Evolutionary conservation across 2,888 invertebrate genomes (phyloP).

Genomic region (Proisotoma minuta): DNA sequence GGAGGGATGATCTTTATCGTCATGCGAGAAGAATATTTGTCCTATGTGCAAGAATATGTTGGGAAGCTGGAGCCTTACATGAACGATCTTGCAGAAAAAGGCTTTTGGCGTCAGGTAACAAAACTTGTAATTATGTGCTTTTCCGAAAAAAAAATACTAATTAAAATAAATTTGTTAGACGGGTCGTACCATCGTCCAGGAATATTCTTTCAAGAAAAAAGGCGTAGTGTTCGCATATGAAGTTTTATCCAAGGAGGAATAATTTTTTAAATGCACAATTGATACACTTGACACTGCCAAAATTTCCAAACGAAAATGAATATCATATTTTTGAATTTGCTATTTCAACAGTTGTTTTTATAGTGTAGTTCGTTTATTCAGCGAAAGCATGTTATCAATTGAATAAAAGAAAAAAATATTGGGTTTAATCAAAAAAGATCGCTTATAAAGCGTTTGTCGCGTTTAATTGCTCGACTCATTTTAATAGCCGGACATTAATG

Average conservation of each 20-base stretch:
- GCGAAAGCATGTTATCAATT: too few relatives aligned
- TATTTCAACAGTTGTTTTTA: neutral
- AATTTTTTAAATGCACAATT: neutral
- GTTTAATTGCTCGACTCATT: too few relatives aligned
- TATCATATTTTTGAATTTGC: neutral
- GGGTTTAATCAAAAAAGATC: too few relatives aligned
- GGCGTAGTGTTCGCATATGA: slow-evolving; percentile 48
- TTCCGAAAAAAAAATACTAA: neutral
- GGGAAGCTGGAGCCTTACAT: slow-evolving; percentile 49
- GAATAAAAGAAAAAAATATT: too few relatives aligned
- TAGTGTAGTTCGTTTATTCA: too few relatives aligned
- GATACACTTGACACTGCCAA: neutral
- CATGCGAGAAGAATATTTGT: slow-evolving; percentile 49
- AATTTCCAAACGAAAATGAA: neutral
- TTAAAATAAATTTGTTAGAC: slow-evolving; percentile 36
- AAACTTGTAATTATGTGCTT: neutral
- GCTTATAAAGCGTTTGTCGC: too few relatives aligned
- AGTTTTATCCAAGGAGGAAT: slow-evolving; percentile 20
- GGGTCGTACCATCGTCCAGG: slow-evolving; percentile 46
- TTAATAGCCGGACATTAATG: too few relatives aligned
- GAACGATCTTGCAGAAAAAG: slow-evolving; percentile 46
- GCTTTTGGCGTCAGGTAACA: slow-evolving; percentile 47
- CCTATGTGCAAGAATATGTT: slow-evolving; percentile 48
- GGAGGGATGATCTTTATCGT: slow-evolving; percentile 49
- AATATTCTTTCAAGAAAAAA: slow-evolving; percentile 49